Conservation (phyloP, 2,113 vertebrate genomes). For the Zosterops hypoxanthus region DNA sequence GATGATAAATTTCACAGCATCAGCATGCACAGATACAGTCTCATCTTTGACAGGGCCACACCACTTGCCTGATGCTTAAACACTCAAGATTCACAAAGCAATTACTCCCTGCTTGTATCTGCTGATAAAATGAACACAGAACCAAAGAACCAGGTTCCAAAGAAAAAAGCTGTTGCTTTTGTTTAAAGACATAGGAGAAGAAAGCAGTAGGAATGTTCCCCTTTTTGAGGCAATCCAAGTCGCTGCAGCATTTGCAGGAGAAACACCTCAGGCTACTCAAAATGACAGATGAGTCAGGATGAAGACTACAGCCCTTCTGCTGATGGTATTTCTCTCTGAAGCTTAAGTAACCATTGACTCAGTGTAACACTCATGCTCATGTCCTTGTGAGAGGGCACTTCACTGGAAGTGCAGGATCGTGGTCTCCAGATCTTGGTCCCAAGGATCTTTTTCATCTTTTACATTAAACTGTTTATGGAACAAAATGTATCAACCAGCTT, state of each 20-base stretch:
- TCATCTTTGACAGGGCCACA: neutral
- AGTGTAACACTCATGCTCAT: neutral
- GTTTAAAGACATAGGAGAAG: neutral
- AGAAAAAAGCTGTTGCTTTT: neutral
- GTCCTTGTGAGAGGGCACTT: neutral
- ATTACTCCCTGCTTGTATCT: neutral
- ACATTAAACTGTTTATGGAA: neutral
- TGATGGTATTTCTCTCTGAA: neutral
- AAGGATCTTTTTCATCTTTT: neutral
- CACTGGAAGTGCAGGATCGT: neutral
- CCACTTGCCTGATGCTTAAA: neutral
- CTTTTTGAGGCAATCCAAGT: neutral
- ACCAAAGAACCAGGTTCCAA: neutral
- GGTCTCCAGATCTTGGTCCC: neutral
- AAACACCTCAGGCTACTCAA: neutral
- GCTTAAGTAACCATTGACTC: neutral
- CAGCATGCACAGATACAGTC: neutral
- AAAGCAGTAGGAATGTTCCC: neutral
- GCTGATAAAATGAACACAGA: neutral
- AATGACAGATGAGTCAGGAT: neutral
- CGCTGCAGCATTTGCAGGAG: fast-evolving
- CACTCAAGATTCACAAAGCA: neutral
- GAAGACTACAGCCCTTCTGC: neutral
- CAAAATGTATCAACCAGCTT: neutral
- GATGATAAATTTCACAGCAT: neutral